Evolutionary conservation across 1,140 invertebrate species (phyloP), one percentile per base, ranked within the genome.

Genomic region (Drosophila melanica): DNA sequence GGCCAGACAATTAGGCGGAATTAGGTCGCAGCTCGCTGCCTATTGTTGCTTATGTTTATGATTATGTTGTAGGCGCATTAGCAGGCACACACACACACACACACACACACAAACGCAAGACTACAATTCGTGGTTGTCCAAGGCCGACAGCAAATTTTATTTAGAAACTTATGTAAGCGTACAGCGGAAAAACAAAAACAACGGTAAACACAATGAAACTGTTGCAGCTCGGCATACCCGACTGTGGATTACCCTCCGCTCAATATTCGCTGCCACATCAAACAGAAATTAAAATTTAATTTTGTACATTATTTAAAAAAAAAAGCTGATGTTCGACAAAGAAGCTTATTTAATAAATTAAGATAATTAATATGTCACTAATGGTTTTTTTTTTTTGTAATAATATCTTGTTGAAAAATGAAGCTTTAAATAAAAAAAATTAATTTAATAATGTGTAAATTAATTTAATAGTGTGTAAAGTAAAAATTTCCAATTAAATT

Each of bases 21-120:
- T 69, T 85, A 79, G 81, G 76, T 58, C 41, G 45, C 58, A 10
- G 37, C 58, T 69, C 57, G 63, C 37, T 35, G 58, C 66, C 63
- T 69, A 63, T 79, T 75, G 59, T 76, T 82, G 73, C 59, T 70
- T 72, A 77, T 86, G 77, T 86, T 80, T 86, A 84, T 80, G 77
- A 58, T 85, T 86, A 84, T 80, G 81, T 62, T 58, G 64, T 64
- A 55, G 62, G 35, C 81, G 77, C 81, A 80, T 86, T 86, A 85
- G 68, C 81, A 63, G 30, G 16, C 14, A 35, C 10, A 68, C 39
- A 51, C 33, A 53, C 54, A 33, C 20, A 39, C 16, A 55, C 35
- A 53, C 37, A 33, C 39, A 42, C 44, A 41, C 8, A 39, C 53
- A 66, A 14, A 27, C 18, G 6, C 35, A 30, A 8, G 33, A 37